Percentiles rank a stretch among this genome's conserved stretches.
Evolutionary conservation across 37 sponge, comb jelly and placozoan genomes (phyloP).

Genomic region (Ianthella basta): DNA sequence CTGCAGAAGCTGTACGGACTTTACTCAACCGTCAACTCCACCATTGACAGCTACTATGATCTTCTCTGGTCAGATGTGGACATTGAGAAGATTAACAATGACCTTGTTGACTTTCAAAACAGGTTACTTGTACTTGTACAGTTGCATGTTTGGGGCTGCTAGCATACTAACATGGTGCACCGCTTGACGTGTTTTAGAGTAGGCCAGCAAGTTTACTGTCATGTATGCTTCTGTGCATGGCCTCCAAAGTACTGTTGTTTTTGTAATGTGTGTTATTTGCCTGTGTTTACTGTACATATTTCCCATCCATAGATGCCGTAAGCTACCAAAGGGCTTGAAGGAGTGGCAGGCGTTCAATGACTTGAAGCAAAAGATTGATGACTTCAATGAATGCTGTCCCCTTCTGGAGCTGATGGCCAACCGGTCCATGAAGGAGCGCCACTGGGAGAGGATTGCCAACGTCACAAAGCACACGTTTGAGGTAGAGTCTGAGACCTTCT

Average conservation of each 20-base stretch:
- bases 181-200: no score
- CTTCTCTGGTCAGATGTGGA: slow-evolving; percentile 94
- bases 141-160: no score
- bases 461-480: slow-evolving; percentile 89
- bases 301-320: slow-evolving; percentile 76
- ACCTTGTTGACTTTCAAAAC: slow-evolving; percentile 95
- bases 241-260: background rate
- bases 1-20: slow-evolving; percentile 96
- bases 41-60: slow-evolving; percentile 93
- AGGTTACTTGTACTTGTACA: no score
- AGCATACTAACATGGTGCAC: no score
- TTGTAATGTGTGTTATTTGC: background rate
- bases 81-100: slow-evolving; percentile 95
- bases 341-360: slow-evolving; percentile 98
- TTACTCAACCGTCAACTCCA: slow-evolving; percentile 88
- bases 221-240: background rate
- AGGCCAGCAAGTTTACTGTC: background rate
- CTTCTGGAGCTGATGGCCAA: slow-evolving; percentile 95
- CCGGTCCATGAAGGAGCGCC: slow-evolving; percentile 94
- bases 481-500: slow-evolving; percentile 86
- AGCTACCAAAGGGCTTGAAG: slow-evolving; percentile 95
- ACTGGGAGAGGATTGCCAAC: slow-evolving; percentile 85
- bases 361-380: slow-evolving; percentile 93
- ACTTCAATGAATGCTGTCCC: slow-evolving; percentile 97
- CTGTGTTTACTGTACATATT: background rate